Base-by-base conservation (phyloP, 2,797 vertebrate genomes). In the Rhynchonycteris naso region DNA sequence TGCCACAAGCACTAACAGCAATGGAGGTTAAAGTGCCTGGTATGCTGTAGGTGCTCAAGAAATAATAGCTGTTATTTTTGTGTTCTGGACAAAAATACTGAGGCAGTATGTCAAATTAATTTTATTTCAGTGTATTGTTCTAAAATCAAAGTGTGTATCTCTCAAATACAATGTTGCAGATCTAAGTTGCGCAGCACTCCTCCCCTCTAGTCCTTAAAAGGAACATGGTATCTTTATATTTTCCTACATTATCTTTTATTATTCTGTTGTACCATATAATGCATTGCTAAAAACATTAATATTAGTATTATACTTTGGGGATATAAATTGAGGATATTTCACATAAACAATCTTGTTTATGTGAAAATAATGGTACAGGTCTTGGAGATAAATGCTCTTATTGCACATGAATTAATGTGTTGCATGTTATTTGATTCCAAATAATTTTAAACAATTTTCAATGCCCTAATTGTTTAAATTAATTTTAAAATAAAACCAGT, bases 401-500 rank as follows among this genome's bases (percentile, higher is more conserved):
- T 19, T 43, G 50, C 33, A 81, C 16, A 18, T 78, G 30, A 91
- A 87, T 89, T 69, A 66, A 2, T 56, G 35, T 15, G 81, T 78
- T 82, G 30, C 6, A 6, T 93, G 24, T 82, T 86, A 96, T 26
- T 93, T 85, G 50, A 24, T 86, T 61, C 28, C 21, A 86, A 68
- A 76, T 93, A 58, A 86, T 93, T 85, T 93, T 43, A 76, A 94
- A 63, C 16, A 83, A 56, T 65, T 84, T 78, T 6, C 35, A 85
- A 10, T 47, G 90, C 33, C 63, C 66, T 97, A 94, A 21, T 95
- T 38, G 95, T 59, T 97, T 28, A 87, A 87, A 88, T 63, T 81
- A 28, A 43, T 76, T 79, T 96, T 28, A 92, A 95, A 97, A 96
- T 93, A n/a, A 14, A 63, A 30, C n/a, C 76, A 78, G 13, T 8